Percentiles rank a stretch among this genome's conserved stretches.
Evolutionary conservation across 2,113 vertebrate genomes (phyloP).

Genomic region (Trinectes maculatus): DNA sequence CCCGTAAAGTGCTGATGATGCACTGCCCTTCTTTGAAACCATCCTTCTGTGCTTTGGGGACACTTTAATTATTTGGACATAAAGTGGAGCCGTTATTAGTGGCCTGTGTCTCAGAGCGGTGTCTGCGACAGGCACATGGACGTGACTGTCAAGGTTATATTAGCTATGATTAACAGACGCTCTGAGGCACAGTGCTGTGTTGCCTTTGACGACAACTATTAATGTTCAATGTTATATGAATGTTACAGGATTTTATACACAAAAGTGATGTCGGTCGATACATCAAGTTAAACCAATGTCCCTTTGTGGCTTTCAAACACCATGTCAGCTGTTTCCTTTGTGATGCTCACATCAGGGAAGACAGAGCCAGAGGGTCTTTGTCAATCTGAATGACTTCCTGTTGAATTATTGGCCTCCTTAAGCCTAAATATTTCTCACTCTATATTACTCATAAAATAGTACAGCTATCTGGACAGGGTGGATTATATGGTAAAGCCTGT

Average conservation of each 20-base stretch:
- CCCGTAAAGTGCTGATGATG: conserved; percentile 53
- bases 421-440: conserved; percentile 67
- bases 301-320: conserved; percentile 1
- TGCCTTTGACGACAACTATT: too few relatives aligned
- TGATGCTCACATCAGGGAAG: conserved; percentile 11
- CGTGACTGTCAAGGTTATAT: conserved; percentile 42
- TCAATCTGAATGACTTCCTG: conserved; percentile 64
- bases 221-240: neutral
- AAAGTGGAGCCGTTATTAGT: conserved; percentile 48
- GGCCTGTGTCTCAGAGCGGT: conserved; percentile 30
- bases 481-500: conserved; percentile 71
- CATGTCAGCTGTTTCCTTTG: neutral
- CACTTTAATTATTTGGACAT: conserved; percentile 67
- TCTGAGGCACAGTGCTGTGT: neutral
- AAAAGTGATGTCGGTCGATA: neutral
- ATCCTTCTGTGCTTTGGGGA: conserved; percentile 39
- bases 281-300: neutral
- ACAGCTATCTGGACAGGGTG: conserved; percentile 67
- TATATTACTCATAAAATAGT: conserved; percentile 79
- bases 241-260: neutral
- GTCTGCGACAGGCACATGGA: conserved; percentile 15
- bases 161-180: conserved; percentile 34
- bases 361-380: conserved; percentile 50
- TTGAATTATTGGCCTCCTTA: conserved; percentile 53
- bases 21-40: conserved; percentile 18